phyloP scores from a whole-genome alignment of 2,888 invertebrate species.

The Dendrolimus pini region DNA sequence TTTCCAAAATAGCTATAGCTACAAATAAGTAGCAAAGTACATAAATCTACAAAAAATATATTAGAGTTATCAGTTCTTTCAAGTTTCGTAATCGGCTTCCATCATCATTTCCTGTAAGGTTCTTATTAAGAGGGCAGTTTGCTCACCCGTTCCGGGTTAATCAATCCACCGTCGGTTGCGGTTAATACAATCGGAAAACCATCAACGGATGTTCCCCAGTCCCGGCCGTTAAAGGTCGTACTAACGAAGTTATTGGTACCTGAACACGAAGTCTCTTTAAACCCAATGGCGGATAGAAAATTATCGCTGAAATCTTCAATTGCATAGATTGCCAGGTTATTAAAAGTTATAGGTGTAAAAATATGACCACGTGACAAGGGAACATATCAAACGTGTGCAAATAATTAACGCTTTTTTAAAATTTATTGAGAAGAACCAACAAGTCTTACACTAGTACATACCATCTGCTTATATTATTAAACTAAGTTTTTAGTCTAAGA shows the following conservation, averaged over 20 bases:
- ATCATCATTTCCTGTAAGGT: neutral
- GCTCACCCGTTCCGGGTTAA: neutral
- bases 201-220: conserved; percentile 46
- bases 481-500: too few relatives aligned
- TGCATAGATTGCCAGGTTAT: neutral
- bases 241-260: conserved; percentile 33
- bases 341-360: neutral
- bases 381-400: too few relatives aligned
- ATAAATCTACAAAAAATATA: neutral
- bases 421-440: too few relatives aligned
- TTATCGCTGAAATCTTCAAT: neutral
- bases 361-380: too few relatives aligned
- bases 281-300: neutral
- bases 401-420: too few relatives aligned
- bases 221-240: conserved; percentile 43
- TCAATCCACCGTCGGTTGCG: conserved; percentile 33
- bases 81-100: neutral
- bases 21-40: too few relatives aligned
- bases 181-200: conserved; percentile 67
- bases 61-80: neutral
- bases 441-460: too few relatives aligned
- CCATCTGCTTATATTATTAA: too few relatives aligned
- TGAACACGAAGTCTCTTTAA: neutral
- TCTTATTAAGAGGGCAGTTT: neutral
- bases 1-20: too few relatives aligned